Percentiles rank a stretch among this genome's conserved stretches.
phyloP scores from a whole-genome alignment of 2,888 invertebrate genomes.

The Leptopilina drosophilae region DNA sequence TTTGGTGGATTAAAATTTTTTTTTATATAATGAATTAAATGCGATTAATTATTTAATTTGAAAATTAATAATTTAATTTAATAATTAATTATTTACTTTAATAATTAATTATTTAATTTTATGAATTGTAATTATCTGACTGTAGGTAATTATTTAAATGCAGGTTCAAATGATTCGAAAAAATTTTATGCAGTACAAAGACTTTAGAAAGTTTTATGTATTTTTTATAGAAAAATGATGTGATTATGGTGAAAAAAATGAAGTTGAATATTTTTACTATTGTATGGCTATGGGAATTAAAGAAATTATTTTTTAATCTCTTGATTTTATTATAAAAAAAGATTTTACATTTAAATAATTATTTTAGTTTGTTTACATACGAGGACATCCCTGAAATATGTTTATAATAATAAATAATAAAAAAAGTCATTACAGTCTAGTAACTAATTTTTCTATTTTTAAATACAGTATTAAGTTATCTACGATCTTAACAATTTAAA shows the following conservation, averaged over 20 bases:
- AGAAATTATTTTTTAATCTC: slow-evolving; percentile 16
- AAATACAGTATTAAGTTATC: slow-evolving; percentile 33
- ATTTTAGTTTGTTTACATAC: slow-evolving; percentile 1
- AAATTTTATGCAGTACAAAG: no score
- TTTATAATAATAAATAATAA: slow-evolving; percentile 31
- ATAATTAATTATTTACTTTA: no score
- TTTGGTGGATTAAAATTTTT: not conserved
- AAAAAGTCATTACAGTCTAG: slow-evolving; percentile 13
- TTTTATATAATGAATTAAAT: not conserved
- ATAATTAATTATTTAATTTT: no score
- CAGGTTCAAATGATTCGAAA: no score
- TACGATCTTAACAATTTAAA: slow-evolving; percentile 3
- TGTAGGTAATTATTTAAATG: no score
- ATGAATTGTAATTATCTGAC: no score
- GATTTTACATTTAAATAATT: slow-evolving; percentile 26
- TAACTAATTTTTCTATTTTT: not conserved
- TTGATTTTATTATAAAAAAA: slow-evolving; percentile 14
- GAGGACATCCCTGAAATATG: slow-evolving; percentile 5
- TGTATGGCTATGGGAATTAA: slow-evolving; percentile 2
- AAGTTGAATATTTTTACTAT: not conserved
- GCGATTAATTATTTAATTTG: no score
- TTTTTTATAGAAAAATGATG: not conserved
- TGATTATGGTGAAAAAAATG: not conserved
- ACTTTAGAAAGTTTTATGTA: not conserved
- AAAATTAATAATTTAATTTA: no score